Base-by-base conservation (phyloP, 2,888 invertebrate genomes). In the Drosophila limbata region DNA sequence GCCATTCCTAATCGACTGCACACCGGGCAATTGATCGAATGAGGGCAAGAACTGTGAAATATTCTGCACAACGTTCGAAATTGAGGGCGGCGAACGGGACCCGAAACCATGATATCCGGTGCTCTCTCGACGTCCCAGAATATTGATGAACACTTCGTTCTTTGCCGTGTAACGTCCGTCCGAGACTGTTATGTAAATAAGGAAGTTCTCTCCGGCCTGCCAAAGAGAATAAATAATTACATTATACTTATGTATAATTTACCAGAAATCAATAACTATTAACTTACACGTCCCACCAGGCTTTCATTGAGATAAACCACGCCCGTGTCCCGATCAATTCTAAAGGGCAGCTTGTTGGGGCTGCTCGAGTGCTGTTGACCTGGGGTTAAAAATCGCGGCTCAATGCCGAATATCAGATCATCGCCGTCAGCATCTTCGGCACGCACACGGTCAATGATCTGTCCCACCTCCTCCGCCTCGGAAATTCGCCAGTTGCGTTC, bases 301-400 rank as follows among this genome's bases (percentile, higher is more conserved):
- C 96, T 95, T 88, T 97, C 95, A 87, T 97, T 97, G 52, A 97
- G 94, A 83, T 95, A 95, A 56, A 97, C 96, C 5, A 95, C 95
- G 33, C 97, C 97, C 0, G 95, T 96, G 4, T 93, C 93, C 39
- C 95, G 94, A 91, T 97, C 95, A 70, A 98, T 97, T 47, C 94
- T 93, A 91, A 97, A 97, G 1, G 97, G 97, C 21, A 96, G 93
- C 4, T 84, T 88, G 25, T 64, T 76, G 3, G 57, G 65, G 8
- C 76, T 72, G 17, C 89, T 90, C 47, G 79, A 62, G 11, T 74
- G 68, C 0, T 40, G 60, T 15, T 73, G 78, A 45, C 44, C 79
- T 53, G 84, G 82, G 55, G 91, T 90, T 45, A 91, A 86, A 37
- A 92, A 91, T n/a, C 93, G 91, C 0, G 95, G 94, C 90, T 96